Conservation (phyloP, 2,113 vertebrate species). For the Lota lota region DNA sequence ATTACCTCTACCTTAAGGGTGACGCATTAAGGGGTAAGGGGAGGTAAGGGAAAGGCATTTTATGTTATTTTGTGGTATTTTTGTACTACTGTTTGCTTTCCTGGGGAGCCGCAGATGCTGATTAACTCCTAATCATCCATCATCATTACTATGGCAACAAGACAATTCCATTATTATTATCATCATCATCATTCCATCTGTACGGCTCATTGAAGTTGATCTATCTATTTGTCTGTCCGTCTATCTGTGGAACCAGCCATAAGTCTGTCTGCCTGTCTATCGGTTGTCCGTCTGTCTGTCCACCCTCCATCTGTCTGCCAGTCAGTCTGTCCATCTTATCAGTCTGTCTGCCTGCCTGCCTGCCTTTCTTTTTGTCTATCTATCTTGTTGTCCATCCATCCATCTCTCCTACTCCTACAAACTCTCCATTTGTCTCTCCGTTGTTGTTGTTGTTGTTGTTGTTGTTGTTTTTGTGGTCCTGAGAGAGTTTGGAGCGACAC, state of each 20-base stretch:
- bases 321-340: neutral
- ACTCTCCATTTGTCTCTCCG: neutral
- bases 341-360: neutral
- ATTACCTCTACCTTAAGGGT: too few relatives aligned
- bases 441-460: neutral
- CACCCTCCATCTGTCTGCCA: neutral
- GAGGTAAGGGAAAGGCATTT: too few relatives aligned
- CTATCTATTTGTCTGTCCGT: neutral
- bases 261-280: neutral
- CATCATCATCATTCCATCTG: conserved; percentile 16
- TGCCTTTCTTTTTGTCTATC: neutral
- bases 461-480: neutral
- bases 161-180: neutral
- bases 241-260: neutral
- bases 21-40: too few relatives aligned
- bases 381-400: neutral
- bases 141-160: neutral
- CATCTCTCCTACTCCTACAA: neutral
- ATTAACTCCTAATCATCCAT: conserved; percentile 5
- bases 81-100: too few relatives aligned
- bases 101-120: too few relatives aligned
- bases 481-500: too few relatives aligned
- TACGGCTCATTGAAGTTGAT: conserved; percentile 6
- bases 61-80: too few relatives aligned
- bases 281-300: neutral